Conservation (phyloP, 2,113 vertebrate species). For the Chaetura pelagica region DNA sequence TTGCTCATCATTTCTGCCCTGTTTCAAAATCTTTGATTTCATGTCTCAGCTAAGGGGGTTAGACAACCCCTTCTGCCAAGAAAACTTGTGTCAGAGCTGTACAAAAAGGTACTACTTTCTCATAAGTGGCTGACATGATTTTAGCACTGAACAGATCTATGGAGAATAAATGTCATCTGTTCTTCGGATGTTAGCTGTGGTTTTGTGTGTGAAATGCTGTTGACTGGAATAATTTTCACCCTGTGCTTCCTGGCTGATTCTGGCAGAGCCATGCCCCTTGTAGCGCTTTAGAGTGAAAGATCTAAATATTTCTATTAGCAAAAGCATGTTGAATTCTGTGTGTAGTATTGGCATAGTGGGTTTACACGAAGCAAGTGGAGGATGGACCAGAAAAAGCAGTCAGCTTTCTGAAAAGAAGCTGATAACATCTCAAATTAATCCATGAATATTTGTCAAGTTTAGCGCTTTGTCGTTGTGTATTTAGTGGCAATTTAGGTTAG, state of each 20-base stretch:
- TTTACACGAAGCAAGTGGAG: not conserved
- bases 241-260: not conserved
- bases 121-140: conserved; percentile 4
- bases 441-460: conserved; percentile 10
- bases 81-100: conserved; percentile 1
- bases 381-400: conserved; percentile 12
- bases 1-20: not conserved
- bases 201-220: conserved; percentile 20
- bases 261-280: not conserved
- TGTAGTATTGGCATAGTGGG: not conserved
- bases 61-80: not conserved
- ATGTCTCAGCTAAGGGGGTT: not conserved
- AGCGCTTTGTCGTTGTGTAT: not conserved
- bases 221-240: conserved; percentile 29
- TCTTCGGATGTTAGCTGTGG: not conserved
- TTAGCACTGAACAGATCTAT: conserved; percentile 4
- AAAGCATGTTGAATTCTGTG: conserved; percentile 37
- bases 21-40: not conserved
- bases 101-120: not conserved
- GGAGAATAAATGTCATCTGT: conserved; percentile 12
- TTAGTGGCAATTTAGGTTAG: conserved; percentile 1
- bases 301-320: conserved; percentile 39
- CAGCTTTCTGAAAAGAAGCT: conserved; percentile 17
- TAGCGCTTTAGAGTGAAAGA: not conserved
- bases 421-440: conserved; percentile 16